Evolutionary conservation across 1,140 invertebrate genomes (phyloP).

Genomic region (Trissolcus basalis): DNA sequence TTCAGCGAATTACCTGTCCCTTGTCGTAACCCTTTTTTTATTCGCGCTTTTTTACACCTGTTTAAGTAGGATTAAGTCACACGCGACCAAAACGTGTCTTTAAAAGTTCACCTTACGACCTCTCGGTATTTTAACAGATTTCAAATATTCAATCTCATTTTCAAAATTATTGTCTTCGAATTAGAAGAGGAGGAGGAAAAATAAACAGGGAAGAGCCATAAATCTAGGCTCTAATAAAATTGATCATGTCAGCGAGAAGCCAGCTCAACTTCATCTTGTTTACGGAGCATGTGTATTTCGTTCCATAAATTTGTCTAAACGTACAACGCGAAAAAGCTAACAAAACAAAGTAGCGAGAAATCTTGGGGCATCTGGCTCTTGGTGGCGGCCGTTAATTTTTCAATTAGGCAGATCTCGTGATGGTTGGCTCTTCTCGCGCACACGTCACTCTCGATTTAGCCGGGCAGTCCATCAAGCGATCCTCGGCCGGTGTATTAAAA

Average conservation of each 20-base stretch:
- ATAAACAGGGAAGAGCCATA: too few relatives aligned
- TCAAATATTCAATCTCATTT: too few relatives aligned
- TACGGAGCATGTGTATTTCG: not conserved
- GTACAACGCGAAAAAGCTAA: not conserved
- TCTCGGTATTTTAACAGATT: too few relatives aligned
- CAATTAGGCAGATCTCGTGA: constrained; percentile 29
- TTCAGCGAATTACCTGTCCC: constrained; percentile 57
- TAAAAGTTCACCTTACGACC: too few relatives aligned
- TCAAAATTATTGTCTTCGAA: too few relatives aligned
- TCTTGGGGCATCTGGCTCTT: constrained; percentile 30
- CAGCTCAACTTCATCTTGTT: too few relatives aligned
- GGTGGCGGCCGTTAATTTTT: constrained; percentile 46
- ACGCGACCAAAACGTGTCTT: too few relatives aligned
- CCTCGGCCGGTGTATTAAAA: constrained; percentile 46
- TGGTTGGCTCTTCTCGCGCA: not conserved
- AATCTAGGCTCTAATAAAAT: too few relatives aligned
- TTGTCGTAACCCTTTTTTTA: constrained; percentile 25
- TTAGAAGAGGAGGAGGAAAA: too few relatives aligned
- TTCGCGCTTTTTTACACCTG: constrained; percentile 15
- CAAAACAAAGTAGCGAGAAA: constrained; percentile 19
- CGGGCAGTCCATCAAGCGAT: constrained; percentile 48
- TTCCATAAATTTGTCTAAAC: constrained; percentile 1
- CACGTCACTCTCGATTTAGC: constrained; percentile 51
- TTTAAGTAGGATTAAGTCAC: constrained; percentile 18
- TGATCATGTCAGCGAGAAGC: too few relatives aligned